Base-by-base conservation (phyloP, 2,888 invertebrate species). In the Cheiracanthium punctorium region DNA sequence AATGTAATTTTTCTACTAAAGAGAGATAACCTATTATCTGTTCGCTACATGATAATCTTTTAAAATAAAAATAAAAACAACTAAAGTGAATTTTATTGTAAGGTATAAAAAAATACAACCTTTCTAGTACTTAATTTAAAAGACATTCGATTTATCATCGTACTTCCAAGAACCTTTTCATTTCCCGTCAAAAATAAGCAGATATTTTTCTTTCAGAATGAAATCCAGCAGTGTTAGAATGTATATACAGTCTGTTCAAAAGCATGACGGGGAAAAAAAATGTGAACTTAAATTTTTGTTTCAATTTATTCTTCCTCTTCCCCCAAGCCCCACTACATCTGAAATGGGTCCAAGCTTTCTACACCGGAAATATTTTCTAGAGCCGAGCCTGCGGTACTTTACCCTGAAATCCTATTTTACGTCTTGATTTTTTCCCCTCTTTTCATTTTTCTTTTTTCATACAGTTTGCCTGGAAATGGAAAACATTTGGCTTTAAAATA, bases 261-360 rank as follows among this genome's bases (percentile, higher is more conserved):
- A n/a, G 2, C 12, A 58, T 24, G 10, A 37, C 20, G 5, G n/a
- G 24, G 12, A 58, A 58, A 24, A 58, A 58, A 58, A 17, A 58
- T 58, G 58, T 58, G 24, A 58, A 24, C 58, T 58, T 58, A 58
- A 58, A 58, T 58, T 58, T 48, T 58, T 58, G 58, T 58, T 58
- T 58, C 58, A 58, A 58, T 58, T 58, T 58, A 17, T 24, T 58
- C 24, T 58, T 58, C 24, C 24, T 24, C 17, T 24, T 24, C 4
- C 24, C 24, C 0, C n/a, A n/a, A n/a, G n/a, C n/a, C n/a, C n/a
- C n/a, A n/a, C n/a, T n/a, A n/a, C n/a, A n/a, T n/a, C 24, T 58
- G 24, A 24, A 20, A 24, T 17, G 24, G 58, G 58, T 58, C 58
- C 58, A 17, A 58, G 58, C 58, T 58, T 58, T 24, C 58, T 58